Conservation (phyloP, 2,888 invertebrate genomes). For the Himalopsyche anomala region DNA sequence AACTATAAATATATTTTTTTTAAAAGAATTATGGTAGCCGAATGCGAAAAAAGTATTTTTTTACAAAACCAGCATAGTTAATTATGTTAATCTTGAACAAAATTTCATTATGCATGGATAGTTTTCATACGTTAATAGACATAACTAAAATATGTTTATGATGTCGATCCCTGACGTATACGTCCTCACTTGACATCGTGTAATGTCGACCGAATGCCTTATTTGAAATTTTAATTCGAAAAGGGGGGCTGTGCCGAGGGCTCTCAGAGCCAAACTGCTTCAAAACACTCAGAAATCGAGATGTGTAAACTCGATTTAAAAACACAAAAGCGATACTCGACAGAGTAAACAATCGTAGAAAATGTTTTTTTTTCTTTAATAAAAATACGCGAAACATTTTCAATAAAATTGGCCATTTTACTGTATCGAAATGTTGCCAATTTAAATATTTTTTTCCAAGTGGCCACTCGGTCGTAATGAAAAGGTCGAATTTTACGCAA, state of each 20-base stretch:
- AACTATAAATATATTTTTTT: no score
- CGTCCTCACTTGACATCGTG: conserved; percentile 12
- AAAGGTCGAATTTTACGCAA: background rate
- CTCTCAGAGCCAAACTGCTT: conserved; percentile 5
- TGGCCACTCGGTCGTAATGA: background rate
- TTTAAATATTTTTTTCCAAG: background rate
- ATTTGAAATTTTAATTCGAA: conserved; percentile 43
- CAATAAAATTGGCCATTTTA: conserved; percentile 17
- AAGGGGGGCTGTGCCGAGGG: background rate
- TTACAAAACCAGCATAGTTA: no score
- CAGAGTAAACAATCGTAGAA: conserved; percentile 21
- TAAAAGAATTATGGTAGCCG: no score
- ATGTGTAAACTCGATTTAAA: conserved; percentile 38
- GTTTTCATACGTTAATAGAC: background rate
- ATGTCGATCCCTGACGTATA: background rate
- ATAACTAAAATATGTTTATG: background rate
- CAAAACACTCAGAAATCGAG: conserved; percentile 19
- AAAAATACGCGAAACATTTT: background rate
- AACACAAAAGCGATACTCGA: conserved; percentile 38
- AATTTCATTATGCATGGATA: background rate
- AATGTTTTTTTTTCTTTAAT: background rate
- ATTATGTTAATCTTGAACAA: no score
- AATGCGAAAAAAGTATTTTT: no score
- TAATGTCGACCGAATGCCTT: conserved; percentile 36
- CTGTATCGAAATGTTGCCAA: background rate